Percentiles rank a stretch among this genome's conserved stretches.
Evolutionary conservation across 2,888 invertebrate species (phyloP).

Genomic region (Cryptocephalus primarius): DNA sequence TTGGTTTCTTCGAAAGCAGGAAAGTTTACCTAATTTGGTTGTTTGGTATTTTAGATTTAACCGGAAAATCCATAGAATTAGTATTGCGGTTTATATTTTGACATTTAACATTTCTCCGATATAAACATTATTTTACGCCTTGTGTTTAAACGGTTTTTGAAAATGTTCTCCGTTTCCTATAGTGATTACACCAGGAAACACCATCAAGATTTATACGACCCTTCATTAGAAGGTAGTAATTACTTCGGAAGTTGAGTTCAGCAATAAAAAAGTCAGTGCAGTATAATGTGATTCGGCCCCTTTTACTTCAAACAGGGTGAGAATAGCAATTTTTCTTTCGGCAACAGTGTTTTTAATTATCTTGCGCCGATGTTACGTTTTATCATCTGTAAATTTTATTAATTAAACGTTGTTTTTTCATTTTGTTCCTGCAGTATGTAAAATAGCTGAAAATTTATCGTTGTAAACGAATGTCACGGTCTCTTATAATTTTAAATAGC

Average conservation of each 20-base stretch:
- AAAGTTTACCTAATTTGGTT: no score
- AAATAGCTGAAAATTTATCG: neutral
- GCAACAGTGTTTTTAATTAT: slow-evolving; percentile 34
- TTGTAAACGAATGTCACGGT: neutral
- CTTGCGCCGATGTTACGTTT: slow-evolving; percentile 29
- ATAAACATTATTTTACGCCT: no score
- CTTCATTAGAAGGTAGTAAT: slow-evolving; percentile 1
- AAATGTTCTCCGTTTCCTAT: no score
- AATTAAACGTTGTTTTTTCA: slow-evolving; percentile 30
- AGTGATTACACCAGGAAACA: neutral
- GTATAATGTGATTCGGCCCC: slow-evolving; percentile 9
- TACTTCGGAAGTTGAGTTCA: neutral
- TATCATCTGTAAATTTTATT: slow-evolving; percentile 37
- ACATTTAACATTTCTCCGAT: no score
- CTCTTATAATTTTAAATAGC: neutral
- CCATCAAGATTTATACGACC: neutral
- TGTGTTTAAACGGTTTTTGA: no score
- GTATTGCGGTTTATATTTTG: no score
- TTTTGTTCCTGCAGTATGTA: slow-evolving; percentile 3
- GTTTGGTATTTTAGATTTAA: no score
- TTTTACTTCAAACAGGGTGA: slow-evolving; percentile 16
- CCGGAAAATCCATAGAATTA: no score
- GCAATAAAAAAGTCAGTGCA: slow-evolving; percentile 19
- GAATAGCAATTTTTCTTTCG: slow-evolving; percentile 25
- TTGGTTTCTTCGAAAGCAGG: no score